These are phyloP conservation scores for Drosophila subsilvestris DNA, from an alignment of 2,888 invertebrate genomes.

Conservation along the genomic window DNA sequence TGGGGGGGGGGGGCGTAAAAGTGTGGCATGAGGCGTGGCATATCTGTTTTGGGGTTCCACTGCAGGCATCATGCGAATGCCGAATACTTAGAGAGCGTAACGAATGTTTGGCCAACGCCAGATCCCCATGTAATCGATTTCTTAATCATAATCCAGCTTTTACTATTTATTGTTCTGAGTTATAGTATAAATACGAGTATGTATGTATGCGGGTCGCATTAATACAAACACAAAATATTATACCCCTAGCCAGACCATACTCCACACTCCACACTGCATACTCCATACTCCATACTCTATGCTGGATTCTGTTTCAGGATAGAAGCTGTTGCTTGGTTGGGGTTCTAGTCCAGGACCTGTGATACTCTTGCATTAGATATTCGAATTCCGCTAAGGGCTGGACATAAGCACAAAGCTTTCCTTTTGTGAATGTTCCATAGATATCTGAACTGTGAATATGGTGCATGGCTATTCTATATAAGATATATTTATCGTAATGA, in stretches of 20 bases:
- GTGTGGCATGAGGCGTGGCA: conserved; percentile 47
- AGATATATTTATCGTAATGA: too few relatives aligned
- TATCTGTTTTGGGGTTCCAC: conserved; percentile 62
- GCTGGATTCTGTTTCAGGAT: background rate
- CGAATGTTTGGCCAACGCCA: conserved; percentile 48
- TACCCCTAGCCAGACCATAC: conserved; percentile 41
- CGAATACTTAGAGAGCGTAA: conserved; percentile 21
- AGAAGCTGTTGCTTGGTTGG: background rate
- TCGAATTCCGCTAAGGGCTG: too few relatives aligned
- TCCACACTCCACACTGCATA: too few relatives aligned
- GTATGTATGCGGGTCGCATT: conserved; percentile 67
- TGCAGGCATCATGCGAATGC: conserved; percentile 27
- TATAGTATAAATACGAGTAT: conserved; percentile 68
- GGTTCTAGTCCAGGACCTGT: background rate
- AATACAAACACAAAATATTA: conserved; percentile 78
- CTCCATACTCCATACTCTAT: background rate
- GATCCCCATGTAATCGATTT: conserved; percentile 74
- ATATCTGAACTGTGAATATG: too few relatives aligned
- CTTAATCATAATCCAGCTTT: conserved; percentile 80
- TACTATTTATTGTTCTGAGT: conserved; percentile 80
- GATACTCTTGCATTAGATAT: background rate
- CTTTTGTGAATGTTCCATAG: too few relatives aligned
- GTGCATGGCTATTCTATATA: too few relatives aligned
- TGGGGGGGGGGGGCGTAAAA: conserved; percentile 33
- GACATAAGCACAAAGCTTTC: too few relatives aligned